A percentile compares a stretch with the other conserved stretches of the same genome.
Conservation (phyloP, 2,113 vertebrate genomes). For the Galbula dea region DNA sequence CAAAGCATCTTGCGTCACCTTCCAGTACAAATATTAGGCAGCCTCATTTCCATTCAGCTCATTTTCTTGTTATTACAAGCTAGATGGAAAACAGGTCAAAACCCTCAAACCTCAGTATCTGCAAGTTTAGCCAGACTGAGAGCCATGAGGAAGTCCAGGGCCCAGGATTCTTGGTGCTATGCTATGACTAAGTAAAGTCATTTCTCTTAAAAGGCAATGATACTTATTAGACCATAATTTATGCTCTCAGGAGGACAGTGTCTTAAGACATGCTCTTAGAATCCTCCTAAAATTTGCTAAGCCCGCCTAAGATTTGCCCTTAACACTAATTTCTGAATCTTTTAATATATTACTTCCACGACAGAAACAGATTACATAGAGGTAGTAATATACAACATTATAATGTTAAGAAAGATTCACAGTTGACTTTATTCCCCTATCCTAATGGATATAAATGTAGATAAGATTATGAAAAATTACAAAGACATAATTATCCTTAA, state of each 20-base stretch:
- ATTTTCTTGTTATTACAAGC: neutral
- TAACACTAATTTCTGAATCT: neutral
- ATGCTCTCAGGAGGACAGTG: neutral
- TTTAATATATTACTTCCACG: neutral
- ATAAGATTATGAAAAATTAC: neutral
- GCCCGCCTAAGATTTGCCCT: neutral
- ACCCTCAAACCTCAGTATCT: neutral
- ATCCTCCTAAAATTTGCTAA: neutral
- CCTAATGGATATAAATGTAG: neutral
- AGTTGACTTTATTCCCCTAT: neutral
- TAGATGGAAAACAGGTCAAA: neutral
- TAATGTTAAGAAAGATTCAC: neutral
- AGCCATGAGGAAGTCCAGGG: neutral
- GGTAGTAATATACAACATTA: neutral
- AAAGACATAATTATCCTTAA: neutral
- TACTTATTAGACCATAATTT: neutral
- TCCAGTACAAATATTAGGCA: neutral
- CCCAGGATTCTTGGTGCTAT: neutral
- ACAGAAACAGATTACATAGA: neutral
- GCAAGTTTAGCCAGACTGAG: neutral
- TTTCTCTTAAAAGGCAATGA: neutral
- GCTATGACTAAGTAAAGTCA: neutral
- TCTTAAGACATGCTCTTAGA: neutral
- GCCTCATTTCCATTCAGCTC: neutral
- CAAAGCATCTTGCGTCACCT: neutral